A percentile compares a stretch with the other conserved stretches of the same genome.
These are phyloP conservation scores for Ciona savignyi DNA, from an alignment of 23 tunicate genomes.

Conservation along the genomic window DNA sequence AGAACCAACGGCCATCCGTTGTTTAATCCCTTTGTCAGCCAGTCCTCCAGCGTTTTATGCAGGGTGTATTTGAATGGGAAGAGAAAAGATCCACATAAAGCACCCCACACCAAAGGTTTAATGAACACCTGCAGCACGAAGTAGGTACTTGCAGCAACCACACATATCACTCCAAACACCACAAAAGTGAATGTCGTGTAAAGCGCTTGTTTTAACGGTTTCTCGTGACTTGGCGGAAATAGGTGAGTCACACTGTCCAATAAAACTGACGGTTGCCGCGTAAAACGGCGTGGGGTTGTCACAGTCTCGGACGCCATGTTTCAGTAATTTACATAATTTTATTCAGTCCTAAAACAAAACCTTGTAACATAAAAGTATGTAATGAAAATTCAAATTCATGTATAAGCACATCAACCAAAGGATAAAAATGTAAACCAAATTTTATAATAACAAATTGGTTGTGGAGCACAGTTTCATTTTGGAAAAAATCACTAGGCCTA, in stretches of 20 bases:
- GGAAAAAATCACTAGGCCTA: too few species aligned
- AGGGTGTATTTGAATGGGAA: conserved; percentile 80
- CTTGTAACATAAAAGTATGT: too few species aligned
- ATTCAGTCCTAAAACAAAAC: too few species aligned
- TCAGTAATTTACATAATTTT: too few species aligned
- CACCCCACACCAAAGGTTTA: conserved; percentile 79
- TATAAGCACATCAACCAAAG: too few species aligned
- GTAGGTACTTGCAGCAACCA: conserved; percentile 40
- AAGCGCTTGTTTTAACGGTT: conserved; percentile 72
- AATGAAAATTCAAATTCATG: too few species aligned
- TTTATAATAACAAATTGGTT: too few species aligned
- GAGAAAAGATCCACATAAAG: conserved; percentile 69
- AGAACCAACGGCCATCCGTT: conserved; percentile 34
- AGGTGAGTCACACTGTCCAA: conserved; percentile 53
- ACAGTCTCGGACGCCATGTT: too few species aligned
- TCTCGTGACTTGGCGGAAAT: conserved; percentile 69
- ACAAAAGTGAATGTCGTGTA: conserved; percentile 57
- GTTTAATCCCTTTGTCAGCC: conserved; percentile 44
- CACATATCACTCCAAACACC: conserved; percentile 24
- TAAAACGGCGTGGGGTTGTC: background rate
- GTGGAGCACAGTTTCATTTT: too few species aligned
- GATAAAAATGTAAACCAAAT: too few species aligned
- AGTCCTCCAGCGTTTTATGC: conserved; percentile 24
- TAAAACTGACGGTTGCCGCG: conserved; percentile 11
- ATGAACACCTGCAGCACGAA: conserved; percentile 78